Evolutionary conservation across 1,140 invertebrate species (phyloP).

Genomic region (Cydia amplana): DNA sequence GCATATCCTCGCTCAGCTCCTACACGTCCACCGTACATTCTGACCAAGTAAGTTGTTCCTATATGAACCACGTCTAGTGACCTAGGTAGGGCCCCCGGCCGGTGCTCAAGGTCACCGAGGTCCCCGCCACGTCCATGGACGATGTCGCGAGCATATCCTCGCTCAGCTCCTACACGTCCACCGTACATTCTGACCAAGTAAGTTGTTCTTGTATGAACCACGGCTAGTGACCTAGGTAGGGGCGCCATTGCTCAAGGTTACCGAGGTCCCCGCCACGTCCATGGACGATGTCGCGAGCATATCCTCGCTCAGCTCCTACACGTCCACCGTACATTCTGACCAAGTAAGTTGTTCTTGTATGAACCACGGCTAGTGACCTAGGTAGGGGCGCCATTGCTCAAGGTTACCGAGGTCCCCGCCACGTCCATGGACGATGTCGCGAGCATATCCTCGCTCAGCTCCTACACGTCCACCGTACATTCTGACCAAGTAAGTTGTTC

Average conservation of each 20-base stretch:
- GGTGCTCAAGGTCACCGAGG: slow-evolving; percentile 38
- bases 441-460: too few relatives aligned
- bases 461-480: too few relatives aligned
- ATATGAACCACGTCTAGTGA: too few relatives aligned
- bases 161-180: slow-evolving; percentile 67
- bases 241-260: slow-evolving; percentile 42
- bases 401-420: too few relatives aligned
- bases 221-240: too few relatives aligned
- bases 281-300: slow-evolving; percentile 73
- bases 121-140: slow-evolving; percentile 62
- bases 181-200: slow-evolving; percentile 67
- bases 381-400: too few relatives aligned
- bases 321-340: slow-evolving; percentile 66
- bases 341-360: too few relatives aligned
- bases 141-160: slow-evolving; percentile 72
- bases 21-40: slow-evolving; percentile 67
- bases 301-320: slow-evolving; percentile 68
- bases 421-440: too few relatives aligned
- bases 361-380: too few relatives aligned
- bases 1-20: slow-evolving; percentile 70
- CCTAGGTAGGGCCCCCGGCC: slow-evolving; percentile 50
- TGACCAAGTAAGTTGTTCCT: slow-evolving; percentile 64
- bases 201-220: too few relatives aligned
- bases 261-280: slow-evolving; percentile 51
- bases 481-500: too few relatives aligned